Base-by-base conservation (phyloP, 1,140 invertebrate species). In the Calliphora vicina region DNA sequence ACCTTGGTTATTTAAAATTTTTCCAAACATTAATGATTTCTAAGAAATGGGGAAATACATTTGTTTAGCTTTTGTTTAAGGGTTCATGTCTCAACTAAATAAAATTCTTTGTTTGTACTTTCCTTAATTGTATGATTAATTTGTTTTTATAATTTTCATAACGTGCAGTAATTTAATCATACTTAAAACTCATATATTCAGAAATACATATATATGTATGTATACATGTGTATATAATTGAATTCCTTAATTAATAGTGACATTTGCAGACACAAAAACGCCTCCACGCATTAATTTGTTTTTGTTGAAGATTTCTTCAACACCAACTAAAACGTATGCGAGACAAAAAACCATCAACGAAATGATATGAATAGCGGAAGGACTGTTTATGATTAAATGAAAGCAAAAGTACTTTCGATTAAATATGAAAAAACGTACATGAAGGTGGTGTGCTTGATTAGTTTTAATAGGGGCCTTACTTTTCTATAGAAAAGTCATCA, bases 151-250 rank as follows among this genome's bases (percentile, higher is more conserved):
- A 1, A 27, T 76, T 23, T 25, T 23, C n/a, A 67, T 67, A 23
- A 25, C 73, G 26, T 76, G 27, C 73, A 4, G 73, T 76, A 29
- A 35, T 76, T 76, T 76, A 29, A 76, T 76, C 26, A 76, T 76
- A 35, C 12, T 67, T 67, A 67, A 67, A 67, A 67, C n/a, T n/a
- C n/a, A n/a, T n/a, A n/a, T n/a, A n/a, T n/a, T n/a, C n/a, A n/a
- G n/a, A n/a, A n/a, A n/a, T n/a, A n/a, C n/a, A n/a, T n/a, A n/a
- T n/a, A n/a, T n/a, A n/a, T n/a, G n/a, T n/a, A n/a, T n/a, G n/a
- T n/a, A n/a, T n/a, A n/a, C n/a, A n/a, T n/a, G n/a, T n/a, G n/a
- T 8, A 23, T 25, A 67, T 67, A 25, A 67, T 67, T 67, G 23
- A 67, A 67, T 67, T 67, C 61, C 20, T 67, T 67, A 67, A 67